Conservation (phyloP, 2,797 vertebrate genomes). For the Enteromius afrohamiltoni region DNA sequence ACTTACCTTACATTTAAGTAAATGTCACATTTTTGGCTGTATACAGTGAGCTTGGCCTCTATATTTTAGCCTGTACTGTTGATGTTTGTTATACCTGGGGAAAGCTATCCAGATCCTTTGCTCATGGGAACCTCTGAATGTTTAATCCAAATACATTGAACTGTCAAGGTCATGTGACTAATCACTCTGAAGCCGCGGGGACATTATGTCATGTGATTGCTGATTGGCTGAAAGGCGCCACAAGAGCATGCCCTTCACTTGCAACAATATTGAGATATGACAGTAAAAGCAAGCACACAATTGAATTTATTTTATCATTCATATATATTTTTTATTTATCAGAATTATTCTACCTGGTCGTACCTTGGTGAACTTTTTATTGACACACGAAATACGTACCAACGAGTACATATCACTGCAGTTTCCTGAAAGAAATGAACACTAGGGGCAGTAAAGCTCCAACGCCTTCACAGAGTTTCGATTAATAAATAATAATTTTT, state of each 20-base stretch:
- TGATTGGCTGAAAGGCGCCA: not conserved
- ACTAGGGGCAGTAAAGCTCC: too few relatives aligned
- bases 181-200: not conserved
- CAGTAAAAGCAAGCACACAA: not conserved
- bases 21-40: not conserved
- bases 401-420: too few relatives aligned
- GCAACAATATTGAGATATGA: not conserved
- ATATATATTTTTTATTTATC: not conserved
- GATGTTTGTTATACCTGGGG: not conserved
- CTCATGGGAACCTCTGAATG: not conserved
- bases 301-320: too few relatives aligned
- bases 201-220: not conserved
- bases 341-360: not conserved
- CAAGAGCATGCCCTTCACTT: not conserved
- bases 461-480: too few relatives aligned
- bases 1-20: not conserved
- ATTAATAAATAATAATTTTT: too few relatives aligned
- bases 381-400: too few relatives aligned
- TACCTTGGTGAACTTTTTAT: too few relatives aligned
- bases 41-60: not conserved
- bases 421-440: too few relatives aligned
- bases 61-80: not conserved
- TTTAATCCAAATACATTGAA: not conserved
- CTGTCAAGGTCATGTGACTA: conserved; percentile 6
- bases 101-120: not conserved